Percentiles rank a stretch among this genome's conserved stretches.
These are phyloP conservation scores for Musca domestica DNA, from an alignment of 1,140 invertebrate genomes.

Conservation along the genomic window DNA sequence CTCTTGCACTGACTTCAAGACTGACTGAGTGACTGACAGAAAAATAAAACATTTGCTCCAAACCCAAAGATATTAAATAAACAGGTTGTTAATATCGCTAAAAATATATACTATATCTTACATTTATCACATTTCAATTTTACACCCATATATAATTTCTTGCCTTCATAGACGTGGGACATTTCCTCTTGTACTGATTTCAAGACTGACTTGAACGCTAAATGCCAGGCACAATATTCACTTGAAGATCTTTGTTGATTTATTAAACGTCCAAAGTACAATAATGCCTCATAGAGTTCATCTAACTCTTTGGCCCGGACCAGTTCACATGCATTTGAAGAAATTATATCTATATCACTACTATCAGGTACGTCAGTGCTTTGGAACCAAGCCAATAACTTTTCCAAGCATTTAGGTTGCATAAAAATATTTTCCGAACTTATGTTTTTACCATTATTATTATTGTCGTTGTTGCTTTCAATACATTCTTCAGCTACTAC, in stretches of 20 bases:
- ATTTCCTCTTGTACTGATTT: slow-evolving; percentile 50
- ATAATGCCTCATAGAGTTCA: slow-evolving; percentile 40
- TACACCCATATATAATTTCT: slow-evolving; percentile 8
- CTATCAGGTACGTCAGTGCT: slow-evolving; percentile 43
- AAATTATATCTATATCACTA: slow-evolving; percentile 53
- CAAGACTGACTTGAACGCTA: slow-evolving; percentile 45
- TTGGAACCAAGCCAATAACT: slow-evolving; percentile 54
- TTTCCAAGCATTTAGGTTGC: slow-evolving; percentile 22
- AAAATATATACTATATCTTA: too few species aligned
- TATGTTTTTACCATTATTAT: not conserved
- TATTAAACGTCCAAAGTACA: slow-evolving; percentile 51
- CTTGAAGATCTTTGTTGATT: slow-evolving; percentile 12
- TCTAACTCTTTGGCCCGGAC: slow-evolving; percentile 18
- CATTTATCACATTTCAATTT: slow-evolving; percentile 26
- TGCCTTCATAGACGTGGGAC: slow-evolving; percentile 12
- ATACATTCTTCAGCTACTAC: too few species aligned
- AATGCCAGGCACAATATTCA: slow-evolving; percentile 47
- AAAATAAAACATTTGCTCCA: too few species aligned
- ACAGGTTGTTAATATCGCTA: too few species aligned
- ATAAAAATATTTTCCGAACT: slow-evolving; percentile 25
- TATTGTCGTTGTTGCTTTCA: not conserved
- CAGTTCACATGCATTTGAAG: slow-evolving; percentile 41
- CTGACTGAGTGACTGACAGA: too few species aligned
- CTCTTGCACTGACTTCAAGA: slow-evolving; percentile 47
- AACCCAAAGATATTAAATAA: too few species aligned